Evolutionary conservation across 2,113 vertebrate genomes (phyloP).

Genomic region (Psammodynastes pulverulentus): DNA sequence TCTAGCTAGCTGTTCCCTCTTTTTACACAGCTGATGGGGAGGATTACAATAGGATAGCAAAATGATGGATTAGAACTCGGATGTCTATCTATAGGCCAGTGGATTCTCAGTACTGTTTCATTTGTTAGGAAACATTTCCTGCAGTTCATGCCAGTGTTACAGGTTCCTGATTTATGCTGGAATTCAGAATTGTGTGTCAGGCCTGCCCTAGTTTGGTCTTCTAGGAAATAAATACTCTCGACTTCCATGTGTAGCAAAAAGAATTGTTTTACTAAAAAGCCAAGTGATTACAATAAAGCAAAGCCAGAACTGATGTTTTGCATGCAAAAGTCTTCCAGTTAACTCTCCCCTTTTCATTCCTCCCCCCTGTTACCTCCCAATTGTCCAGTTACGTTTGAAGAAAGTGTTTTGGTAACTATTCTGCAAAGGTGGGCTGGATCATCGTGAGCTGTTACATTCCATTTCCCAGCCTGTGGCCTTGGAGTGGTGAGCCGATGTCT

Average conservation of each 20-base stretch:
- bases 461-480: neutral
- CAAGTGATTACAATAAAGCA: neutral
- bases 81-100: neutral
- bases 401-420: neutral
- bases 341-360: neutral
- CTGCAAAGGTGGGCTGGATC: neutral
- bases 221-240: neutral
- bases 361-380: neutral
- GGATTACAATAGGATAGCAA: neutral
- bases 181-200: neutral
- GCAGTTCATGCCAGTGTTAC: neutral
- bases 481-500: neutral
- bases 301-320: neutral
- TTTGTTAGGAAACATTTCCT: neutral
- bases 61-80: neutral
- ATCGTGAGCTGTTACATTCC: neutral
- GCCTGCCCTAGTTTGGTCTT: neutral
- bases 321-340: neutral
- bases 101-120: neutral
- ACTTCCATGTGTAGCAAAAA: neutral
- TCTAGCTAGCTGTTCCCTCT: neutral
- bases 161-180: neutral
- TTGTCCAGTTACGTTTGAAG: neutral
- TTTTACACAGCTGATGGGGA: neutral
- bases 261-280: neutral